A percentile compares a stretch with the other conserved stretches of the same genome.
Conservation (phyloP, 1,140 invertebrate species). For the Babylonia areolata region DNA sequence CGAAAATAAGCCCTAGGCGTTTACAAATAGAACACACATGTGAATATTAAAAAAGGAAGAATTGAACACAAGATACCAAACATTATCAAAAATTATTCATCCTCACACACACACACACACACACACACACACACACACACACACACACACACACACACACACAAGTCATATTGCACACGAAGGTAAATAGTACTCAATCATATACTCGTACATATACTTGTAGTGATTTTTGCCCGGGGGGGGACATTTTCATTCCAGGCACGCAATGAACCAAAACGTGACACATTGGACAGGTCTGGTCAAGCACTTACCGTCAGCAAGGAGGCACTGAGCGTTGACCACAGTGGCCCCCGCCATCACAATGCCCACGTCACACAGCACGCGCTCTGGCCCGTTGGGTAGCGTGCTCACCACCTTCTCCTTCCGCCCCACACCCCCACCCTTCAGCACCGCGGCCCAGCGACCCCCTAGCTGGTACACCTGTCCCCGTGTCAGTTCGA, state of each 20-base stretch:
- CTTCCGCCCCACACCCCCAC: background rate
- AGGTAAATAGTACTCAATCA: too few species aligned
- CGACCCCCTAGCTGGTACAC: constrained; percentile 16
- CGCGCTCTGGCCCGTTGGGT: constrained; percentile 24
- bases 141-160: constrained; percentile 11
- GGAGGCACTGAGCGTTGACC: constrained; percentile 23
- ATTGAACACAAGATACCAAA: too few species aligned
- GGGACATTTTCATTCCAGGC: too few species aligned
- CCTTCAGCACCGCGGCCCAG: constrained; percentile 5
- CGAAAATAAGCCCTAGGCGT: too few species aligned
- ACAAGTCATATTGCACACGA: too few species aligned
- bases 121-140: constrained; percentile 7
- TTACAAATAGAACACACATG: too few species aligned
- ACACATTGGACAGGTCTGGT: too few species aligned
- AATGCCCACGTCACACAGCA: constrained; percentile 1
- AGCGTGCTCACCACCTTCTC: constrained; percentile 5
- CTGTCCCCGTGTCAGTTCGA: background rate
- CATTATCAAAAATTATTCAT: too few species aligned
- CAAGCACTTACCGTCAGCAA: constrained; percentile 17
- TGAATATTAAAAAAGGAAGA: too few species aligned
- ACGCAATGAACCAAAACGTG: too few species aligned
- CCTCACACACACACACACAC: constrained; percentile 5
- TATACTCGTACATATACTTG: too few species aligned
- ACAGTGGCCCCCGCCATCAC: constrained; percentile 1
- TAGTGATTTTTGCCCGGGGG: too few species aligned